These are phyloP conservation scores for Petrocephalus microphthalmus DNA, from an alignment of 2,113 vertebrate species.

Conservation along the genomic window DNA sequence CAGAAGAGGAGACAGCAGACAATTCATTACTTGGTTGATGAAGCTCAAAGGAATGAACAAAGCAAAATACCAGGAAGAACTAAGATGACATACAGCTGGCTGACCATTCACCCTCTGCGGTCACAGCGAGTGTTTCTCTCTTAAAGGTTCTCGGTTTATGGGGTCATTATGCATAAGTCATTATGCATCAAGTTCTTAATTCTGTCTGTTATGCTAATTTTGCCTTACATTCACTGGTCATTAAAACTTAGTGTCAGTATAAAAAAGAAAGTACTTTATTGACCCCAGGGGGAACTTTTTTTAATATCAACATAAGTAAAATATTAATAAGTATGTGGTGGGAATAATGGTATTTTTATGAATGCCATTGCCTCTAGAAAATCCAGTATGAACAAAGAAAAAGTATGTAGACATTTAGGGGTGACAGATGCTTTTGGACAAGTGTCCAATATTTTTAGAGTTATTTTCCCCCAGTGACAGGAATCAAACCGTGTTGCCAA, in stretches of 20 bases:
- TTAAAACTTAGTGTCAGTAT: not conserved
- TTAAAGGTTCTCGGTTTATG: not conserved
- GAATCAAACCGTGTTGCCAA: not conserved
- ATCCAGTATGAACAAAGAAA: not conserved
- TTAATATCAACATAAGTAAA: not conserved
- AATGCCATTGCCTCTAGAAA: not conserved
- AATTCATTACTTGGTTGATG: not conserved
- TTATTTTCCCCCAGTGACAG: conserved; percentile 34
- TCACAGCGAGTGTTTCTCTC: conserved; percentile 16
- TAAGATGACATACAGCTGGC: conserved; percentile 21
- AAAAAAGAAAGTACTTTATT: not conserved
- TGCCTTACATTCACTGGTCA: not conserved
- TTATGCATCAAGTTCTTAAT: not conserved
- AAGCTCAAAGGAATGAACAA: not conserved
- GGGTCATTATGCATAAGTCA: too few species aligned
- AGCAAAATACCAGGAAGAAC: conserved; percentile 16
- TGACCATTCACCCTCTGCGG: conserved; percentile 30
- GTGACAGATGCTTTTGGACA: not conserved
- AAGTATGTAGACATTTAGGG: not conserved
- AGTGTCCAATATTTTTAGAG: not conserved
- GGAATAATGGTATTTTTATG: not conserved
- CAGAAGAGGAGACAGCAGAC: not conserved
- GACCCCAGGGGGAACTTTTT: not conserved
- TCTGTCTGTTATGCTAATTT: not conserved
- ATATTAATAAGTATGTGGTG: not conserved